phyloP scores from a whole-genome alignment of 2,888 invertebrate genomes.

The Mesorhabditis sp. region DNA sequence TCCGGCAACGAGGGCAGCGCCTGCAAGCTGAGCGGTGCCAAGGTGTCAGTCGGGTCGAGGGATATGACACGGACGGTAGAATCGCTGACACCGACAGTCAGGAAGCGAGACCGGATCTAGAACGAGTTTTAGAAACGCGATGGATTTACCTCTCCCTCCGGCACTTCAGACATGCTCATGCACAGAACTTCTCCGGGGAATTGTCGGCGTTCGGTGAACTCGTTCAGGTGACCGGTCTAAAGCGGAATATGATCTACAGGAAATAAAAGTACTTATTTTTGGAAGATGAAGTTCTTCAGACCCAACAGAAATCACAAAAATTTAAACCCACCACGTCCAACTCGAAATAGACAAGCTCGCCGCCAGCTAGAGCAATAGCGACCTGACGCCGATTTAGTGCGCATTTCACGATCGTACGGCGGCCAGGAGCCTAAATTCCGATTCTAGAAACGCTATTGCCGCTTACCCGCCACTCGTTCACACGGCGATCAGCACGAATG shows the following conservation, averaged over 20 bases:
- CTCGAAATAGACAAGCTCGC: slow-evolving; percentile 94
- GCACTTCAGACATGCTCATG: slow-evolving; percentile 93
- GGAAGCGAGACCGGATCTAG: slow-evolving; percentile 39
- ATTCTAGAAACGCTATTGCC: not conserved
- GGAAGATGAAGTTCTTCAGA: not conserved
- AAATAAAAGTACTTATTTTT: not conserved
- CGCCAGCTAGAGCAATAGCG: slow-evolving; percentile 78
- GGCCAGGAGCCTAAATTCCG: slow-evolving; percentile 76
- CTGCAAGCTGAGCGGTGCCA: slow-evolving; percentile 72
- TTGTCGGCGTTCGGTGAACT: slow-evolving; percentile 94
- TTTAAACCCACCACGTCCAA: slow-evolving; percentile 85
- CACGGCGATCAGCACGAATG: slow-evolving; percentile 92
- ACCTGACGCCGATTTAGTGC: slow-evolving; percentile 98
- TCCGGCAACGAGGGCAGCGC: slow-evolving; percentile 91
- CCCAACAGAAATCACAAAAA: not conserved
- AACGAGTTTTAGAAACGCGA: slow-evolving; percentile 58
- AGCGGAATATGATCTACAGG: not conserved
- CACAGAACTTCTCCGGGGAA: slow-evolving; percentile 88
- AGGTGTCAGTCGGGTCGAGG: slow-evolving; percentile 84
- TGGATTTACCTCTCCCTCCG: slow-evolving; percentile 86
- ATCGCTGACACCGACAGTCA: slow-evolving; percentile 71
- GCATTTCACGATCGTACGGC: slow-evolving; percentile 92
- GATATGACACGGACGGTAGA: slow-evolving; percentile 96
- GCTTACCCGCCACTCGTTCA: slow-evolving; percentile 83
- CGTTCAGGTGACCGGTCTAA: slow-evolving; percentile 71